A percentile compares a stretch with the other conserved stretches of the same genome.
Evolutionary conservation across 92 coral and sea anemone genomes (phyloP).

Genomic region (Porites lobata): DNA sequence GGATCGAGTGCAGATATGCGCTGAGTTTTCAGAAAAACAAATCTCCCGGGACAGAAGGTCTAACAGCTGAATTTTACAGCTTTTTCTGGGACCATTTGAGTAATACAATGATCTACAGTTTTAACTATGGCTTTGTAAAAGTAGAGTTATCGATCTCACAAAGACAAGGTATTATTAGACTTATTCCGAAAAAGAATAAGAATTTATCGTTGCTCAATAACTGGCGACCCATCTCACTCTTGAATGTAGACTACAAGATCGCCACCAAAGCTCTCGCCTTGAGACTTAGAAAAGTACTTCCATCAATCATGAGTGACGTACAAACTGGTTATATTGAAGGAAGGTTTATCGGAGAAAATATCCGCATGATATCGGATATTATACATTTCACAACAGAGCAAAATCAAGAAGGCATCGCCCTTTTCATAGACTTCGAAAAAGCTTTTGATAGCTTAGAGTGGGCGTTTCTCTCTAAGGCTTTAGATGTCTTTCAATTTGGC

Average conservation of each 20-base stretch:
- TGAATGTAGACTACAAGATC: slow-evolving; percentile 43
- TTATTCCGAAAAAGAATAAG: slow-evolving; percentile 47
- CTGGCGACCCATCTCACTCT: neutral
- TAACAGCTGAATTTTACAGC: too few species aligned
- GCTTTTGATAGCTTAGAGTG: too few species aligned
- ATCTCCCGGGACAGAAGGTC: too few species aligned
- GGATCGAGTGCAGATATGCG: neutral
- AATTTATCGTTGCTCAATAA: neutral
- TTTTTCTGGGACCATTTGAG: neutral
- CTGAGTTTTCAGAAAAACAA: neutral
- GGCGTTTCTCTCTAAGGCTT: too few species aligned
- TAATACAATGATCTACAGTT: slow-evolving; percentile 21
- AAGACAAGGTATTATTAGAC: slow-evolving; percentile 34
- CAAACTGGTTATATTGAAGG: slow-evolving; percentile 52
- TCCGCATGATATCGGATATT: too few species aligned
- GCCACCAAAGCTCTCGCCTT: slow-evolving; percentile 42
- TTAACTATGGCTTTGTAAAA: slow-evolving; percentile 30
- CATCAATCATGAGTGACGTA: slow-evolving; percentile 15
- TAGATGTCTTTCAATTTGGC: neutral
- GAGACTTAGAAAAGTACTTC: slow-evolving; percentile 33
- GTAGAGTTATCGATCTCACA: slow-evolving; percentile 39
- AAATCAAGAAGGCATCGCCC: too few species aligned
- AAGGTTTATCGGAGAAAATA: slow-evolving; percentile 12
- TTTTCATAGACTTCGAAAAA: too few species aligned
- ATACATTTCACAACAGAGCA: too few species aligned